Conservation (phyloP, 2,113 vertebrate genomes). For the Dromiciops gliroides region DNA sequence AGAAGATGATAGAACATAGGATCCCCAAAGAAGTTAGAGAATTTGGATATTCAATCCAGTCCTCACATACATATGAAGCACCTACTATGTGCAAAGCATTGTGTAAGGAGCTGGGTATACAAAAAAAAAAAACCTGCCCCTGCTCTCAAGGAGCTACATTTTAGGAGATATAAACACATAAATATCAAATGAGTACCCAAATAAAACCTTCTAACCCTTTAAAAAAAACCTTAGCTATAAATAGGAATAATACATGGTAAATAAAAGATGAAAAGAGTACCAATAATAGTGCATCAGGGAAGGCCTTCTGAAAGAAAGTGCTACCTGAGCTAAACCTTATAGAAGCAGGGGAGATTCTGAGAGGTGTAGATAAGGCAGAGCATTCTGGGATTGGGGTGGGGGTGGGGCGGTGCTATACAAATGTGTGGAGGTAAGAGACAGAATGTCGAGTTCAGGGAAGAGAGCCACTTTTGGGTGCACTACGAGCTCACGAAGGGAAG, state of each 20-base stretch:
- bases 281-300: not conserved
- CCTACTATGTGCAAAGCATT: not conserved
- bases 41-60: not conserved
- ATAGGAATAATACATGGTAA: not conserved
- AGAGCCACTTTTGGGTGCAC: not conserved
- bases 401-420: too few species aligned
- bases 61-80: not conserved
- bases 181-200: not conserved
- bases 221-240: not conserved
- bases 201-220: not conserved
- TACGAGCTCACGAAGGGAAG: not conserved
- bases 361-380: not conserved
- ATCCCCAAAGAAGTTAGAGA: not conserved
- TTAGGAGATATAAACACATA: not conserved
- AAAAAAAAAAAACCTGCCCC: not conserved
- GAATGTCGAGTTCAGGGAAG: not conserved
- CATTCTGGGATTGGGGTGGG: not conserved
- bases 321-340: not conserved
- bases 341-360: not conserved
- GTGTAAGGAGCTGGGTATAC: not conserved
- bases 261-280: not conserved
- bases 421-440: too few species aligned
- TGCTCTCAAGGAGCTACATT: not conserved
- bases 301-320: not conserved
- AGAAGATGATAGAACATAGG: not conserved